Evolutionary conservation across 2,888 invertebrate species (phyloP), one percentile per base, ranked within the genome.

Genomic region (Rotaria macrura): DNA sequence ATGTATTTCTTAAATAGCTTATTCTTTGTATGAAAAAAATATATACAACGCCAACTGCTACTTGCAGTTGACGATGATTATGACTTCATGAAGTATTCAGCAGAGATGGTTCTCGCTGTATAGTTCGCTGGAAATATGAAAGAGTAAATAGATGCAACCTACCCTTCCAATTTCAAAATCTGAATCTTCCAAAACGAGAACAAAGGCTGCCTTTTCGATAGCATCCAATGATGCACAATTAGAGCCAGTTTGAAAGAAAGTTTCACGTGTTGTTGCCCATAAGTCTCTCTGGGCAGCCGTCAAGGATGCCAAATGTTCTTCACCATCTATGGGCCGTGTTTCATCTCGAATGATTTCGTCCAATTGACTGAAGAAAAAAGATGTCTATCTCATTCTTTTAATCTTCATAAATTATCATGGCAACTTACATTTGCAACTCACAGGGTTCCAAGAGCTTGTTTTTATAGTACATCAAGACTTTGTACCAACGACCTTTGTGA

Each of bases 161-260:
- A 94, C 94, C 88, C 91, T 92, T 89, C 96, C 95, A 91, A 94
- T 97, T 88, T 95, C 94, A 89, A 95, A 96, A 9, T 94, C 94
- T 87, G 94, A 93, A 89, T 97, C 96, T 90, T 99, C 98, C 84
- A 99, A 92, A 85, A 94, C 93, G 7, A 99, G 94, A 86, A 95
- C 94, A 91, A 99, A 99, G 0, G 98, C 98, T 40, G 97, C 94
- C 89, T 92, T 95, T 91, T 99, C 99, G 88, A 99, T 95, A 85
- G 94, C 93, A 90, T 96, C 95, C 88, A 99, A 92, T 0, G 97
- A 96, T 40, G 93, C 93, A 89, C 95, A 94, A 92, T 99, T 99
- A 87, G 94, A 92, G 29, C 97, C 97, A 87, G 94, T 94, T 87
- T 93, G 93, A 92, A 98, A 98, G 92, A 93, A 93, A 85, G 94